Evolutionary conservation across 2,797 vertebrate genomes (phyloP).

Genomic region (Lepidocolaptes lacrymiger): DNA sequence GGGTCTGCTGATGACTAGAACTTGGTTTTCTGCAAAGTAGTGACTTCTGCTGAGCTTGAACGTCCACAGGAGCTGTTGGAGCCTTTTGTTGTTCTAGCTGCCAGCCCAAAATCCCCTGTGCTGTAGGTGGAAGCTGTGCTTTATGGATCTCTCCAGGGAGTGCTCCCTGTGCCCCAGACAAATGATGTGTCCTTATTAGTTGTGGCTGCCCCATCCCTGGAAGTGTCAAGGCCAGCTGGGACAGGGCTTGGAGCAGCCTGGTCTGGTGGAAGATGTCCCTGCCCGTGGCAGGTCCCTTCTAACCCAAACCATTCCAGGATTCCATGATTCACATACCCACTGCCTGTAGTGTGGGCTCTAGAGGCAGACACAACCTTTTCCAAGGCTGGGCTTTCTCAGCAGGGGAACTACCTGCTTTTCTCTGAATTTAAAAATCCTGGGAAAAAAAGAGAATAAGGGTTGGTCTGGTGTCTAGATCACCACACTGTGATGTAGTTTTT

Average conservation of each 20-base stretch:
- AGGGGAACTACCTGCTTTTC: neutral
- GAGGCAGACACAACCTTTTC: neutral
- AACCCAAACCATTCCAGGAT: neutral
- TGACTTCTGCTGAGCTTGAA: neutral
- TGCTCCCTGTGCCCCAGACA: neutral
- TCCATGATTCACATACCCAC: neutral
- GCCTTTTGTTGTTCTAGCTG: neutral
- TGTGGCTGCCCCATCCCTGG: neutral
- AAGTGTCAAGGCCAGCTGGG: neutral
- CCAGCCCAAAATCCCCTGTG: neutral
- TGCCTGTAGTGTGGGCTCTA: no score
- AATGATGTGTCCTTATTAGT: neutral
- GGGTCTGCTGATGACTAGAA: neutral
- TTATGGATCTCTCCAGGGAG: neutral
- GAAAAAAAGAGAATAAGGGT: rapidly evolving
- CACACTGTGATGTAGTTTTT: neutral
- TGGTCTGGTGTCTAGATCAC: neutral
- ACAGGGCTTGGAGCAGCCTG: neutral
- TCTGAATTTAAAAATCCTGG: neutral
- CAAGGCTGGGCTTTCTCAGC: neutral
- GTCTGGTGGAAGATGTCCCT: neutral
- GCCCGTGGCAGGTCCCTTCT: neutral
- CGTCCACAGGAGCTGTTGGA: neutral
- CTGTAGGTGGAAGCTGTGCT: neutral
- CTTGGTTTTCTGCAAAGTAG: neutral